These are phyloP conservation scores for Drosophila merina DNA, from an alignment of 2,888 invertebrate species.

Conservation along the genomic window DNA sequence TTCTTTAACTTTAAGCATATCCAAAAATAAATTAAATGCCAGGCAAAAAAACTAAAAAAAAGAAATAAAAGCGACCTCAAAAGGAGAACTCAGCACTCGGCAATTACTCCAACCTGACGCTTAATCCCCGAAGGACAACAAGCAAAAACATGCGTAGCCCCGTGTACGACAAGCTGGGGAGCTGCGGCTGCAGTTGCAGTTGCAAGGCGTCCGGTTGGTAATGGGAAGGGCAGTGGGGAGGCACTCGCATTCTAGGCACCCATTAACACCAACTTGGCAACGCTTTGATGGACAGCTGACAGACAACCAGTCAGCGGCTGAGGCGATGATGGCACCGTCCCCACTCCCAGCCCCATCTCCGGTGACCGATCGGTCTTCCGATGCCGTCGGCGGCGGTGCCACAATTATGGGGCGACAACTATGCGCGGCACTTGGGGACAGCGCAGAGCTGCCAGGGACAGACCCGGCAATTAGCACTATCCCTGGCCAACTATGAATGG, in stretches of 20 bases:
- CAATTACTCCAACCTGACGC: conserved; percentile 76
- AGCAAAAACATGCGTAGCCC: conserved; percentile 74
- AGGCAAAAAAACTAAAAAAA: conserved; percentile 50
- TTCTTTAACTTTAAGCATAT: conserved; percentile 73
- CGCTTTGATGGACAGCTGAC: conserved; percentile 78
- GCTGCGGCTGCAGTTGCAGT: conserved; percentile 14
- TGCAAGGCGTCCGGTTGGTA: conserved; percentile 5
- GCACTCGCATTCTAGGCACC: conserved; percentile 73
- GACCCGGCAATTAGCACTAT: conserved; percentile 67
- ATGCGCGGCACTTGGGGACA: conserved; percentile 72
- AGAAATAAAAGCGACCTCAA: conserved; percentile 11
- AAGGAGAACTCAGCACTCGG: conserved; percentile 38
- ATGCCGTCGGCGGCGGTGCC: conserved; percentile 38
- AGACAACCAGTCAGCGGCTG: conserved; percentile 67
- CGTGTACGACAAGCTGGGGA: conserved; percentile 63
- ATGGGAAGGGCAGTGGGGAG: conserved; percentile 14
- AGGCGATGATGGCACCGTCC: conserved; percentile 37
- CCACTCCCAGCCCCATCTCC: not conserved
- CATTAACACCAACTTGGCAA: conserved; percentile 77
- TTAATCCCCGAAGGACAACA: conserved; percentile 75
- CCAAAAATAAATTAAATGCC: conserved; percentile 77
- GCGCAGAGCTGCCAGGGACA: conserved; percentile 21
- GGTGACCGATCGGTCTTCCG: not conserved
- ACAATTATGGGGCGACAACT: conserved; percentile 79
- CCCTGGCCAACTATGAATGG: conserved; percentile 66